Base-by-base conservation (phyloP, 2,113 vertebrate species). In the Neolamprologus modestus region DNA sequence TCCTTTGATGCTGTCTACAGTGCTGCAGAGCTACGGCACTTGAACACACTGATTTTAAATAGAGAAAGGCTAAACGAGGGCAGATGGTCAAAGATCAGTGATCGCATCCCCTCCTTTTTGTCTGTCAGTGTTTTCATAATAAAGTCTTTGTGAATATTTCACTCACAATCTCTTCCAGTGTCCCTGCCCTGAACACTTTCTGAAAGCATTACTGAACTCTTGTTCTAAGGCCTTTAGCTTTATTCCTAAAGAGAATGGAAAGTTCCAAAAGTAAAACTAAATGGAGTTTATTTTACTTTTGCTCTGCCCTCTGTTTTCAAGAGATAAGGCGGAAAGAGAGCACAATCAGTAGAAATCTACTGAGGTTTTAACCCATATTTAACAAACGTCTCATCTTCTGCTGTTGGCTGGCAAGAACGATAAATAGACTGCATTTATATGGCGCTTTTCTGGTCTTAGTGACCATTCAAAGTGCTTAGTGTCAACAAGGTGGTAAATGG, bases 251-350 rank as follows among this genome's bases (percentile, higher is more conserved):
- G 7, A 73, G 12, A 59, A 78, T 37, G 47, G 31, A 19, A 78
- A 59, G 40, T 54, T 59, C 17, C 5, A 83, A 82, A 89, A 86
- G 33, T 52, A 78, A 52, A 52, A 28, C 52, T 86, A 47, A 84
- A 88, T n/a, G 73, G 85, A 85, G 71, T 81, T 93, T 90, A 84
- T 85, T 82, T 88, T 50, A 82, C 33, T 79, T 31, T 26, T n/a
- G 31, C 24, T 84, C 73, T 84, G 47, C 24, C 40, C 83, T 86
- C 31, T 28, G 37, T 79, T 85, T 80, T 31, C 73, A 80, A 53
- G 61, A 85, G 50, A 84, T 71, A 54, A 9, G 21, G 57, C 33
- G 1, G 59, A 68, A 8, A 42, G 87, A 81, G 73, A 80, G 81
- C 83, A 59, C 83, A 86, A 78, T 80, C 52, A 42, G 86, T 87